Base-by-base conservation (phyloP, 2,113 vertebrate genomes). In the Collichthys lucidus region DNA sequence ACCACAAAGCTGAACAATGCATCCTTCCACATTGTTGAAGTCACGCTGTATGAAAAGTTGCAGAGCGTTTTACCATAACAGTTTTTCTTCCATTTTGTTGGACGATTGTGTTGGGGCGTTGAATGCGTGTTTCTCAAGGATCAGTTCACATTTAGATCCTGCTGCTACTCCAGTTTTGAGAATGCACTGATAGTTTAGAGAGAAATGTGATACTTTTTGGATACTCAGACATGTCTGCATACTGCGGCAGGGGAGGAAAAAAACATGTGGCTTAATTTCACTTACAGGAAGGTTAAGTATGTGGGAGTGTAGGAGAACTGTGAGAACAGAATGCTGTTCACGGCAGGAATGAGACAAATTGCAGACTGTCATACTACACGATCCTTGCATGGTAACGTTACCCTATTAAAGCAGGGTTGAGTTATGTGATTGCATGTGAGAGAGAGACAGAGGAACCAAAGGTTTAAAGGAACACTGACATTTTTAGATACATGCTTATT, bases 381-480 rank as follows among this genome's bases (percentile, higher is more conserved):
- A 83, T 82, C 52, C 62, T 77, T 80, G 19, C 69, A 74, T 72
- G 64, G 46, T 47, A 19, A 67, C 35, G 74, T 80, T 68, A 75
- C 55, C 52, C 77, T 46, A 82, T 74, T 77, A 70, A 11, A 61
- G 46, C 16, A 22, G 31, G 56, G 26, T 74, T 11, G 19, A 35
- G 56, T 7, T 59, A 46, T 46, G 11, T 46, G 44, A 40, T 40
- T 40, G 35, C 35, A 40, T 40, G 35, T 40, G 35, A 9, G 14
- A 16, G 11, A 11, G 35, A 40, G 22, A 20, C 3, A 50, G n/a
- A 67, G 16, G 7, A 56, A 35, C 44, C 17, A 15, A 26, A 26
- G 22, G 49, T 49, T 56, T 22, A 20, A 75, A 56, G 19, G 49
- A 56, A 42, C 10, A 47, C 35, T 47, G 19, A 63, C 17, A 62